Conservation (phyloP, 2,113 vertebrate species). For the Gymnarchus niloticus region DNA sequence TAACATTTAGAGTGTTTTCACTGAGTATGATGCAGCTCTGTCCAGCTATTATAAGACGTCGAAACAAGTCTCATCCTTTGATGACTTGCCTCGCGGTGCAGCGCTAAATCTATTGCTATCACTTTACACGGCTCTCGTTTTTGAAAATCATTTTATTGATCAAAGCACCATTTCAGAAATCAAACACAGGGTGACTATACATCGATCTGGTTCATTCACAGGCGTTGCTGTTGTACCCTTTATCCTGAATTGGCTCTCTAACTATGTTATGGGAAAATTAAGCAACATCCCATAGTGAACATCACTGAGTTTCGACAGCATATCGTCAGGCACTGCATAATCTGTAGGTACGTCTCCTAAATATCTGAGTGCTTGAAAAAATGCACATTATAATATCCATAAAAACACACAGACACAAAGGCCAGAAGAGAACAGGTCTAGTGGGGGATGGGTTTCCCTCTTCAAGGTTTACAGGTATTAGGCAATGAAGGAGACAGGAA, state of each 20-base stretch:
- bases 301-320: no score
- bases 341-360: no score
- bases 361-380: no score
- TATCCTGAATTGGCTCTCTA: no score
- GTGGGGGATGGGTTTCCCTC: not conserved
- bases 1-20: constrained; percentile 14
- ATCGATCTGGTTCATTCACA: constrained; percentile 7
- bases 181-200: not conserved
- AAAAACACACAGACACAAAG: no score
- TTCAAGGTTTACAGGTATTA: not conserved
- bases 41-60: not conserved
- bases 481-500: not conserved
- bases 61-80: not conserved
- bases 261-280: no score
- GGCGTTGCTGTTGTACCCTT: no score
- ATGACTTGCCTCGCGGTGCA: not conserved
- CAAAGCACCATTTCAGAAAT: not conserved
- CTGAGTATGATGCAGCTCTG: not conserved
- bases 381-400: no score
- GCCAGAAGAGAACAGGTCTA: not conserved
- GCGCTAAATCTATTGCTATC: not conserved
- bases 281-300: no score
- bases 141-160: not conserved
- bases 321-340: no score
- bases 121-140: not conserved